Evolutionary conservation across 2,113 vertebrate genomes (phyloP), one percentile per base, ranked within the genome.

Genomic region (Aptenodytes patagonicus): DNA sequence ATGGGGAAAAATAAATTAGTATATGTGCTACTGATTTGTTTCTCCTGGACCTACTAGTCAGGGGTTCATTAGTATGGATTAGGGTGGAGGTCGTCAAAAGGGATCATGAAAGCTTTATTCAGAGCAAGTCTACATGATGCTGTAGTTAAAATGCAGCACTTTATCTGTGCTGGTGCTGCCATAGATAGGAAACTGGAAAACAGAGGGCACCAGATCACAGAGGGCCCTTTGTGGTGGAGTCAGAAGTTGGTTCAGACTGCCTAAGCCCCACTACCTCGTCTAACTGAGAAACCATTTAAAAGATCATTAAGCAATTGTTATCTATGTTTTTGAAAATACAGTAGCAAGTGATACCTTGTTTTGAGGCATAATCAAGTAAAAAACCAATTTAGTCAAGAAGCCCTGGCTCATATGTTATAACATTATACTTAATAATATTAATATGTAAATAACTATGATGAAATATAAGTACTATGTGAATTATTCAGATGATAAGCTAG

Each of bases 141-240:
- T 91, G 58, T 93, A 36, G n/a, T 93, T 95, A 85, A 94, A 90
- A 91, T 80, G 66, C 77, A 89, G 12, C 47, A 72, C 54, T 82
- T 95, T 36, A 69, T 87, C 77, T 87, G 20, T 89, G 51, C 62
- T 77, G 28, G 75, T 85, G 54, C 78, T 94, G 58, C 66, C 38
- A 13, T 52, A 79, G 84, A 83, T 89, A 42, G 58, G 49, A 85
- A 87, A 58, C n/a, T 70, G 70, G 54, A 89, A 89, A 87, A 89
- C 12, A 76, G 85, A 49, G 28, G 66, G 49, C 38, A 82, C 18
- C 36, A 85, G 40, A 68, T 82, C 36, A 80, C 46, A 84, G 72
- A 85, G 18, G 12, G 24, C 28, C 51, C 89, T 92, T 76, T 96
- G 69, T 87, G 49, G 8, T 72, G 9, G 17, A 91, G 42, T 87